phyloP scores from a whole-genome alignment of 2,888 invertebrate species.

The Scelioninae gen. 1 region DNA sequence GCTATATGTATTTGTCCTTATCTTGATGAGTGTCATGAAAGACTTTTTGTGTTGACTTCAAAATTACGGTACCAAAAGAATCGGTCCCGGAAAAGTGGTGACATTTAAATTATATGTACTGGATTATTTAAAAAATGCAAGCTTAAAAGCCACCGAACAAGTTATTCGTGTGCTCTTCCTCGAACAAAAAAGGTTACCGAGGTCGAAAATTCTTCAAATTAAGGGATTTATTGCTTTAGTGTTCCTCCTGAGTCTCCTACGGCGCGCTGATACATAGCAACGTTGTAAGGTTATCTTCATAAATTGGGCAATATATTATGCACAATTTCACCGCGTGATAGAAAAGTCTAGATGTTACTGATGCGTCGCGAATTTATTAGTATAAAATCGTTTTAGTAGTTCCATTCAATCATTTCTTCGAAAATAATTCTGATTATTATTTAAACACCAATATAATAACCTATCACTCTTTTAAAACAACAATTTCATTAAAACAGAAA shows the following conservation, averaged over 20 bases:
- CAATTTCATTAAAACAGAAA: background rate
- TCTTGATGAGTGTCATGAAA: constrained; percentile 36
- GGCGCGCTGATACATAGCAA: constrained; percentile 56
- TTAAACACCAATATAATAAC: too few relatives aligned
- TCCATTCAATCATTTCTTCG: background rate
- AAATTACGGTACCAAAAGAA: background rate
- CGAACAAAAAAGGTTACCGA: constrained; percentile 56
- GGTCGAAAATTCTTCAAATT: constrained; percentile 64
- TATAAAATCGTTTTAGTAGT: constrained; percentile 8
- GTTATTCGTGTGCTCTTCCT: constrained; percentile 37
- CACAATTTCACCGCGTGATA: constrained; percentile 59
- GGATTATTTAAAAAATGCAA: constrained; percentile 44
- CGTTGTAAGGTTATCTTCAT: constrained; percentile 62
- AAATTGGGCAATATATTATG: constrained; percentile 65
- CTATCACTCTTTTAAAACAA: background rate
- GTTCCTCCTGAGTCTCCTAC: constrained; percentile 53
- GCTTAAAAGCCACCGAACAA: constrained; percentile 29
- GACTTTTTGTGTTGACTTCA: constrained; percentile 34
- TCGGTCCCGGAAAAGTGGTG: constrained; percentile 47
- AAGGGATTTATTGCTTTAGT: constrained; percentile 64
- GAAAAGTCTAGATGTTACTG: constrained; percentile 52
- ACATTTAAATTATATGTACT: constrained; percentile 46
- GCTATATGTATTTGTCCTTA: constrained; percentile 28
- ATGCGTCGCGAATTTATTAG: constrained; percentile 42
- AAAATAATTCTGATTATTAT: background rate